phyloP scores from a whole-genome alignment of 2,888 invertebrate species.

The Diplolepis rosae region DNA sequence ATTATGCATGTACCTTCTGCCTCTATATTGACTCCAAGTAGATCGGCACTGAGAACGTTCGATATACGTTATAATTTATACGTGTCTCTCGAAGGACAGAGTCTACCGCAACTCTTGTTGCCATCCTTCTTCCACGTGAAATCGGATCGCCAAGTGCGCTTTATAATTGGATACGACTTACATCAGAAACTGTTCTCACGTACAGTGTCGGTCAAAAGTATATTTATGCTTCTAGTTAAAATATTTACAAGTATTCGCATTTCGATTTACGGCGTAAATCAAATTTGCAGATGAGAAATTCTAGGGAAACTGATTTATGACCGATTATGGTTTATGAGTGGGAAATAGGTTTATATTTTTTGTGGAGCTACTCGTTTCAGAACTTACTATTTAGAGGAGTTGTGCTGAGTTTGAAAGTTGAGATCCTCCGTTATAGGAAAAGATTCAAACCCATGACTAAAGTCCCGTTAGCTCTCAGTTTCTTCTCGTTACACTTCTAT shows the following conservation, averaged over 20 bases:
- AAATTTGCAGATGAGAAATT: neutral
- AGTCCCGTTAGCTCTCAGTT: constrained; percentile 24
- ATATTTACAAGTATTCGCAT: neutral
- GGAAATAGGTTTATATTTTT: no score
- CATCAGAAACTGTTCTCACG: constrained; percentile 8
- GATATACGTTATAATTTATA: constrained; percentile 27
- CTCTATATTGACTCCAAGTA: constrained; percentile 6
- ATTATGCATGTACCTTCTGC: constrained; percentile 29
- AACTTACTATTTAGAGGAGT: neutral
- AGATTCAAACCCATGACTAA: constrained; percentile 17
- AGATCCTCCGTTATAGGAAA: neutral
- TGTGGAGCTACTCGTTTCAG: neutral
- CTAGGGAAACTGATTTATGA: neutral
- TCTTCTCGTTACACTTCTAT: constrained; percentile 19
- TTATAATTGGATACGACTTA: constrained; percentile 17
- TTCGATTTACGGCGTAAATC: neutral
- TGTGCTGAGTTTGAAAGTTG: neutral
- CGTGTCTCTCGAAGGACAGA: constrained; percentile 20
- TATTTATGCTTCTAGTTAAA: neutral
- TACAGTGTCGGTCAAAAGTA: constrained; percentile 8
- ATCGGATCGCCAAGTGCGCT: constrained; percentile 28
- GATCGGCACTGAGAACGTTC: constrained; percentile 16
- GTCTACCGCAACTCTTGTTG: neutral
- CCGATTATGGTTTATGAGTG: neutral
- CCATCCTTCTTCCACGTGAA: constrained; percentile 10